Evolutionary conservation across 2,797 vertebrate genomes (phyloP).

Genomic region (Borostomias antarcticus): DNA sequence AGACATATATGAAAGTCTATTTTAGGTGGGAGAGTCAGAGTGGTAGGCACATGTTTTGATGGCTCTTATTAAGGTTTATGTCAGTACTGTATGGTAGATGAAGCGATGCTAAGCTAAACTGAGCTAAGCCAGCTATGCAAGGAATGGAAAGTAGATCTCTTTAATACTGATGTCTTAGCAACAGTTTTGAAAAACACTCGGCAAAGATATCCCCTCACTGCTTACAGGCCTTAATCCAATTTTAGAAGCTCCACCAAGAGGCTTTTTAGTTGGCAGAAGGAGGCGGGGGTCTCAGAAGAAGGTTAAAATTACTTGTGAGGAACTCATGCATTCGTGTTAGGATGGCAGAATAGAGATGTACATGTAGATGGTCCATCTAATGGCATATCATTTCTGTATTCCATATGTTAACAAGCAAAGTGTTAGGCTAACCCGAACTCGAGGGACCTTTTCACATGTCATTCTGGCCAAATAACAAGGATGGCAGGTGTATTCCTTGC

Average conservation of each 20-base stretch:
- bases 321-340: neutral
- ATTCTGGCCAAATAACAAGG: neutral
- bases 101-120: conserved; percentile 66
- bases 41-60: conserved; percentile 47
- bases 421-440: neutral
- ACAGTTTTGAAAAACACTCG: conserved; percentile 68
- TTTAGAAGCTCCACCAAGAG: conserved; percentile 71
- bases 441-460: neutral
- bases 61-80: conserved; percentile 45
- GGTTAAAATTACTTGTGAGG: conserved; percentile 47
- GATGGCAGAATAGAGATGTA: neutral
- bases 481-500: neutral
- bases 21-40: conserved; percentile 43
- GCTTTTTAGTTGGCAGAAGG: conserved; percentile 59
- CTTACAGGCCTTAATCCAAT: conserved; percentile 75
- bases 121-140: conserved; percentile 62
- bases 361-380: neutral
- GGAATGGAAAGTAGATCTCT: conserved; percentile 71
- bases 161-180: conserved; percentile 73
- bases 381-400: neutral
- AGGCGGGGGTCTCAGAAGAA: conserved; percentile 41
- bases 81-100: conserved; percentile 51
- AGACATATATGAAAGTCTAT: conserved; percentile 32
- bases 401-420: no score
- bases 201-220: conserved; percentile 71